Percentiles rank a stretch among this genome's conserved stretches.
These are phyloP conservation scores for Grantiella picta DNA, from an alignment of 2,113 vertebrate genomes.

Conservation along the genomic window DNA sequence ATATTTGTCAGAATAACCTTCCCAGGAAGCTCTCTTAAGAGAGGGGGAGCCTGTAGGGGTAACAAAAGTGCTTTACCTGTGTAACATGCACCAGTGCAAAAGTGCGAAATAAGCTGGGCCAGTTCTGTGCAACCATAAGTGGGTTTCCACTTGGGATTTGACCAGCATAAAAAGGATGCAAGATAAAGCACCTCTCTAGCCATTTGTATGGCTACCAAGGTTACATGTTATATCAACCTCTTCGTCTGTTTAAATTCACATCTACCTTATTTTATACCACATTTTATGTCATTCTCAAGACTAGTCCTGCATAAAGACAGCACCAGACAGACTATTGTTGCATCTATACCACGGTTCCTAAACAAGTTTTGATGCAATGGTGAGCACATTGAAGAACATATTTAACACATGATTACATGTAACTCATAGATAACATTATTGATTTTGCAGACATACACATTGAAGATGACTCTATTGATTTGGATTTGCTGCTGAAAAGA, in stretches of 20 bases:
- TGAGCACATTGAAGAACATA: not conserved
- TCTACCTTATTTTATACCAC: not conserved
- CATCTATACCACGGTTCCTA: not conserved
- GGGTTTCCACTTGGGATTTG: not conserved
- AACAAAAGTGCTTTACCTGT: not conserved
- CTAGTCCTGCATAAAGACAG: not conserved
- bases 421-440: not conserved
- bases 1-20: not conserved
- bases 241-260: not conserved
- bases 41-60: not conserved
- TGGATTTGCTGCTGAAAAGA: not conserved
- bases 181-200: not conserved
- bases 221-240: not conserved
- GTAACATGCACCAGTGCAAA: not conserved
- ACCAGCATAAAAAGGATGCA: not conserved
- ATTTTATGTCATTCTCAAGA: not conserved
- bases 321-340: not conserved
- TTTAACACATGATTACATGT: not conserved
- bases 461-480: not conserved
- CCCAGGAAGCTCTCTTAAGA: not conserved
- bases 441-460: not conserved
- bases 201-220: not conserved
- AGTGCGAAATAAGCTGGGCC: not conserved
- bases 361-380: not conserved
- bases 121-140: rapidly evolving